Base-by-base conservation (phyloP, 2,888 invertebrate genomes). In the Agapostemon virescens region DNA sequence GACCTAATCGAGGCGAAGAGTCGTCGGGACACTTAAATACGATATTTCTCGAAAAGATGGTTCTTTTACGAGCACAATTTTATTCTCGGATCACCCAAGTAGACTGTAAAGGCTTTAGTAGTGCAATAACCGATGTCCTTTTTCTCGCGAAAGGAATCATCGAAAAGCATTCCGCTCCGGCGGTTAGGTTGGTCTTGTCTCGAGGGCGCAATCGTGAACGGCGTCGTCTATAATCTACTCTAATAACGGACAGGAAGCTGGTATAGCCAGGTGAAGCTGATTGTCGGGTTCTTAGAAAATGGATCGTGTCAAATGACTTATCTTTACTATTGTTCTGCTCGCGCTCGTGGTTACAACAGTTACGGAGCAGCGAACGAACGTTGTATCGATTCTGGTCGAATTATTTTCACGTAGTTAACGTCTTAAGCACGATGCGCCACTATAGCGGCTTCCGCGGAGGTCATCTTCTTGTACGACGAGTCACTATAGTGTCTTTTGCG, bases 141-240 rank as follows among this genome's bases (percentile, higher is more conserved):
- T 76, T 76, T 68, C 49, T 69, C 63, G 69, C 66, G 64, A 80
- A 70, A 42, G 13, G 64, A 74, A 69, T 52, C 73, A 68, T 84
- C 69, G 77, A 86, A 82, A 84, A 73, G 73, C 66, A 69, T 70
- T 58, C 36, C 64, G 75, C 67, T 70, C 26, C 55, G 45, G 72
- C 72, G 66, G 66, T 68, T 74, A 68, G 71, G 74, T 81, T 83
- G 77, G 78, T 77, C 78, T 70, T 81, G 72, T 77, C 74, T 69
- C 74, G 69, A 70, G 26, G 69, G 69, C 81, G 76, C 85, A 85
- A 84, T 85, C 79, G 79, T 40, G 79, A 84, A 77, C 82, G 23
- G 68, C 79, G 77, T 76, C 64, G 80, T 79, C 85, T 85, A 77
- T 88, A 89, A 90, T 89, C 88, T 87, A 85, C 83, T 84, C 79